Percentiles rank a stretch among this genome's conserved stretches.
Evolutionary conservation across 2,888 invertebrate genomes (phyloP).

Genomic region (Drosophila ustulata): DNA sequence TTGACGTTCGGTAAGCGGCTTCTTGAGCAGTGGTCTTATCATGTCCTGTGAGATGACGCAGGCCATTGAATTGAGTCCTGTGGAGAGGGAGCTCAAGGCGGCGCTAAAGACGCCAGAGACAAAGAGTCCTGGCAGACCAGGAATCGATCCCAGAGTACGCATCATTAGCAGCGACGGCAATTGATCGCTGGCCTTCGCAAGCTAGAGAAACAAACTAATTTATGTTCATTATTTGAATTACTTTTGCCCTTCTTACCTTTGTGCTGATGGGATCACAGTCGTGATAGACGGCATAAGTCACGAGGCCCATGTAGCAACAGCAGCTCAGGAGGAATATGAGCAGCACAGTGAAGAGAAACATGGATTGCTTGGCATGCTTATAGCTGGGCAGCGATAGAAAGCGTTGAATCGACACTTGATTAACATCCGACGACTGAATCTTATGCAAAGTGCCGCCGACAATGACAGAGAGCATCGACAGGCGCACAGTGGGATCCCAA

Average conservation of each 20-base stretch:
- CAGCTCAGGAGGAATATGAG: constrained; percentile 87
- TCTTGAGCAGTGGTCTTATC: constrained; percentile 88
- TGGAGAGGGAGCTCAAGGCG: constrained; percentile 93
- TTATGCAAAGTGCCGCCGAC: constrained; percentile 92
- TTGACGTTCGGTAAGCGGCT: constrained; percentile 86
- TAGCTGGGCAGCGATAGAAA: constrained; percentile 91
- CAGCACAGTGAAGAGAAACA: constrained; percentile 88
- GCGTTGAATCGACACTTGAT: constrained; percentile 94
- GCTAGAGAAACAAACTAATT: constrained; percentile 83
- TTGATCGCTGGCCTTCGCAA: constrained; percentile 92
- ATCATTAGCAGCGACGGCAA: constrained; percentile 94
- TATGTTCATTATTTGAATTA: too few relatives aligned
- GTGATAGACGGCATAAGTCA: constrained; percentile 90
- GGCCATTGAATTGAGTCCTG: constrained; percentile 92
- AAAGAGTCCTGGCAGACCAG: constrained; percentile 94
- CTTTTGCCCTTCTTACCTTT: constrained; percentile 86
- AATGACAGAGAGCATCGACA: constrained; percentile 91
- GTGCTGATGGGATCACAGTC: constrained; percentile 93
- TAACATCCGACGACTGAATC: constrained; percentile 91
- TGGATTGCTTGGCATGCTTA: constrained; percentile 88
- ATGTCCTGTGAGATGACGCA: constrained; percentile 93
- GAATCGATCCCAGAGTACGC: constrained; percentile 91
- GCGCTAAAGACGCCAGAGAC: constrained; percentile 96
- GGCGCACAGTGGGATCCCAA: constrained; percentile 90
- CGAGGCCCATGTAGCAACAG: constrained; percentile 90